phyloP scores from a whole-genome alignment of 2,888 invertebrate genomes.

The Lycocerus yunnanus region DNA sequence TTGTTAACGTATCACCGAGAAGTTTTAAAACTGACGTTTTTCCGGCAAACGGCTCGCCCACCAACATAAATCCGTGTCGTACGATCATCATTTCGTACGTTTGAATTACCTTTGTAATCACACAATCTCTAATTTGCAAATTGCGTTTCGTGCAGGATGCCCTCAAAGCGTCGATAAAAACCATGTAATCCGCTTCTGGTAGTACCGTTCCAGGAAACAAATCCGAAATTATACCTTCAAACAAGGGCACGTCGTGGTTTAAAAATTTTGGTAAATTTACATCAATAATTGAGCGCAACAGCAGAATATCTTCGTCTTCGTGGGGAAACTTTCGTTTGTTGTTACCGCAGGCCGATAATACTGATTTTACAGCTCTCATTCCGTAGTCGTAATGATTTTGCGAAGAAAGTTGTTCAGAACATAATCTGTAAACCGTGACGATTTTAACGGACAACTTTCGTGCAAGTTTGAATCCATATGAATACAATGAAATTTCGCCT shows the following conservation, averaged over 20 bases:
- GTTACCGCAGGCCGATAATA: conserved; percentile 81
- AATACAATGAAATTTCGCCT: conserved; percentile 83
- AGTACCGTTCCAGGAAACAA: conserved; percentile 81
- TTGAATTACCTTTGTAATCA: conserved; percentile 84
- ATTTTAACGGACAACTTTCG: conserved; percentile 79
- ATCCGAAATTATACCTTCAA: conserved; percentile 89
- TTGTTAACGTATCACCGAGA: conserved; percentile 73
- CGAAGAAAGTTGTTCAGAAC: conserved; percentile 82
- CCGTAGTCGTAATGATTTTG: conserved; percentile 89
- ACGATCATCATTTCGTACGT: conserved; percentile 95
- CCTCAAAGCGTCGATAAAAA: conserved; percentile 70
- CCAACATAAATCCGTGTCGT: conserved; percentile 90
- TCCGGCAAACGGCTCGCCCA: conserved; percentile 81
- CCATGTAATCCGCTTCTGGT: conserved; percentile 73
- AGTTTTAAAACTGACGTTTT: conserved; percentile 81
- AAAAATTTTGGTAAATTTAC: conserved; percentile 93
- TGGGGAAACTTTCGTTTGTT: conserved; percentile 77
- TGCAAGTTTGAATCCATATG: conserved; percentile 79
- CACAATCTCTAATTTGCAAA: conserved; percentile 76
- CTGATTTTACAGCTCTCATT: conserved; percentile 88
- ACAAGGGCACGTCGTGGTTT: conserved; percentile 84
- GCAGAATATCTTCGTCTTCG: conserved; percentile 76
- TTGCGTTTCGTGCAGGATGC: conserved; percentile 66
- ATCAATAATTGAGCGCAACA: conserved; percentile 84
- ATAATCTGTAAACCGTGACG: conserved; percentile 79